A percentile compares a stretch with the other conserved stretches of the same genome.
These are phyloP conservation scores for Motacilla tschutschensis DNA, from an alignment of 2,113 vertebrate species.

Conservation along the genomic window DNA sequence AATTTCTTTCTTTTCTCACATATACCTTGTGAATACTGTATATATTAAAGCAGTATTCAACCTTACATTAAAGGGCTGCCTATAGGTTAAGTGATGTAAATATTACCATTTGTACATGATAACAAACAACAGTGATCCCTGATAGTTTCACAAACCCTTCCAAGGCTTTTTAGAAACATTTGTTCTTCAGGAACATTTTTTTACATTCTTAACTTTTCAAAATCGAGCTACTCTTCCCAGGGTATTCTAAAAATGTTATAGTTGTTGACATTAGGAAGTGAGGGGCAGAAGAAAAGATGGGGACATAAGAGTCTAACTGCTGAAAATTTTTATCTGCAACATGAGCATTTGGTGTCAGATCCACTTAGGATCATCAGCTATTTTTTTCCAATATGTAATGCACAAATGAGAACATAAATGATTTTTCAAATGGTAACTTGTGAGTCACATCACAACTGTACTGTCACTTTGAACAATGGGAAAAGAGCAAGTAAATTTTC, in stretches of 20 bases:
- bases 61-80: neutral
- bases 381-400: neutral
- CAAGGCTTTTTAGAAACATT: neutral
- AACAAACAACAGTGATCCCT: neutral
- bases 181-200: neutral
- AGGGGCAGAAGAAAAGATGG: neutral
- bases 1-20: neutral
- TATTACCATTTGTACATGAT: neutral
- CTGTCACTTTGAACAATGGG: neutral
- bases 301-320: neutral
- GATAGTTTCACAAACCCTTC: neutral
- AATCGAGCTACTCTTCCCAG: neutral
- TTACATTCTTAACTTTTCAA: neutral
- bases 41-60: neutral
- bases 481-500: neutral
- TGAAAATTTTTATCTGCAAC: neutral
- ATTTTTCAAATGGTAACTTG: neutral
- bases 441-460: neutral
- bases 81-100: neutral
- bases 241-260: neutral
- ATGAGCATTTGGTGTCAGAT: neutral
- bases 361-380: neutral
- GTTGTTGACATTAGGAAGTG: neutral
- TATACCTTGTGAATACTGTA: neutral
- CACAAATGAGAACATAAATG: neutral